These are phyloP conservation scores for Pegoplata infirma DNA, from an alignment of 2,888 invertebrate genomes.

Conservation along the genomic window DNA sequence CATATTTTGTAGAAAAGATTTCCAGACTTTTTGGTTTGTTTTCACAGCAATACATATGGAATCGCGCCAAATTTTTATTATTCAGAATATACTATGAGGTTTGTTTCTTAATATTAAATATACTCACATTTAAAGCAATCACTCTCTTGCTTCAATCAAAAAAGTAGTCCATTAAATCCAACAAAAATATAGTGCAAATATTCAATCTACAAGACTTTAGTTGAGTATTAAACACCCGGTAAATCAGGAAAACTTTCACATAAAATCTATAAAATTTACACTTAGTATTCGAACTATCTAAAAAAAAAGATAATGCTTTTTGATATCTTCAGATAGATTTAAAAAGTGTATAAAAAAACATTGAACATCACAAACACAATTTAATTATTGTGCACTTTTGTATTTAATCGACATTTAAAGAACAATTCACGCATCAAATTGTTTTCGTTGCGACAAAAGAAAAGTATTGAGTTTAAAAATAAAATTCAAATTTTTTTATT, in stretches of 20 bases:
- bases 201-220: not conserved
- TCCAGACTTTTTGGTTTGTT: too few species aligned
- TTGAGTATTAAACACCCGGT: conserved; percentile 19
- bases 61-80: too few species aligned
- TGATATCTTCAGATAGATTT: conserved; percentile 3
- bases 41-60: too few species aligned
- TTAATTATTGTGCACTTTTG: conserved; percentile 27
- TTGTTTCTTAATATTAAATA: too few species aligned
- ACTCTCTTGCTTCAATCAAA: too few species aligned
- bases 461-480: conserved; percentile 21
- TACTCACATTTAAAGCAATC: not conserved
- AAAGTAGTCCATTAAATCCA: not conserved
- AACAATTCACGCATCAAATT: conserved; percentile 30
- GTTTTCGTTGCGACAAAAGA: not conserved
- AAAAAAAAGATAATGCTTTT: conserved; percentile 6
- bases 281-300: not conserved
- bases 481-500: not conserved
- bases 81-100: too few species aligned
- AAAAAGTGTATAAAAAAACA: conserved; percentile 12
- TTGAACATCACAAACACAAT: conserved; percentile 15
- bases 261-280: not conserved
- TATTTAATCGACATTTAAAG: not conserved
- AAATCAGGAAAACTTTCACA: not conserved
- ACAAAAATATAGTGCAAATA: not conserved
- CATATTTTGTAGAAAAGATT: too few species aligned